A percentile compares a stretch with the other conserved stretches of the same genome.
phyloP scores from a whole-genome alignment of 2,797 vertebrate genomes.

The Oreortyx pictus region DNA sequence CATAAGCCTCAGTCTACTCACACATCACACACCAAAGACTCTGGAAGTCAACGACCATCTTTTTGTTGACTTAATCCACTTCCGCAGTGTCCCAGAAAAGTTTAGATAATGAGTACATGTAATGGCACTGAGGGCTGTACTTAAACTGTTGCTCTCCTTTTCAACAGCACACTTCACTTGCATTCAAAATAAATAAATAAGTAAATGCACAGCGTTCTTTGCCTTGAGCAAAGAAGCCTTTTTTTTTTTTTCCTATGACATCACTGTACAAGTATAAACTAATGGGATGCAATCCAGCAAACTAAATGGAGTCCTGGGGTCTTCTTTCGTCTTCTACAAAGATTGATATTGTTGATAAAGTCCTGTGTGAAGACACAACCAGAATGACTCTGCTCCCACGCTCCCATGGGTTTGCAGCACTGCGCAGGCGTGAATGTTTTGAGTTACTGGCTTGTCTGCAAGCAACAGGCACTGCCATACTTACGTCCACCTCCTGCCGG shows the following conservation, averaged over 20 bases:
- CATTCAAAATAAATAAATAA: not conserved
- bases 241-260: not conserved
- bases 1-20: not conserved
- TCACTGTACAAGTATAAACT: not conserved
- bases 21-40: fast-evolving
- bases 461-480: not conserved
- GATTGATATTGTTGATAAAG: conserved; percentile 36
- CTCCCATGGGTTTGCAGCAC: not conserved
- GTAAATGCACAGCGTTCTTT: not conserved
- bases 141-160: not conserved
- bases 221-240: not conserved
- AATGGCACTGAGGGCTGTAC: not conserved
- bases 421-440: not conserved
- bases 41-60: not conserved
- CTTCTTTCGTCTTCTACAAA: not conserved
- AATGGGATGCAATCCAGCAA: no score
- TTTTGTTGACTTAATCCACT: not conserved
- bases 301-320: not conserved
- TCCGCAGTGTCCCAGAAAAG: not conserved
- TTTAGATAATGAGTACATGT: not conserved
- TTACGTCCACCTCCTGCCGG: not conserved
- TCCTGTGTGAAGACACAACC: not conserved
- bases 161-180: not conserved
- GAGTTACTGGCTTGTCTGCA: no score
- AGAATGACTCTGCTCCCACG: not conserved